Conservation (phyloP, 2,888 invertebrate genomes). For the Drosophila atroscutellata region DNA sequence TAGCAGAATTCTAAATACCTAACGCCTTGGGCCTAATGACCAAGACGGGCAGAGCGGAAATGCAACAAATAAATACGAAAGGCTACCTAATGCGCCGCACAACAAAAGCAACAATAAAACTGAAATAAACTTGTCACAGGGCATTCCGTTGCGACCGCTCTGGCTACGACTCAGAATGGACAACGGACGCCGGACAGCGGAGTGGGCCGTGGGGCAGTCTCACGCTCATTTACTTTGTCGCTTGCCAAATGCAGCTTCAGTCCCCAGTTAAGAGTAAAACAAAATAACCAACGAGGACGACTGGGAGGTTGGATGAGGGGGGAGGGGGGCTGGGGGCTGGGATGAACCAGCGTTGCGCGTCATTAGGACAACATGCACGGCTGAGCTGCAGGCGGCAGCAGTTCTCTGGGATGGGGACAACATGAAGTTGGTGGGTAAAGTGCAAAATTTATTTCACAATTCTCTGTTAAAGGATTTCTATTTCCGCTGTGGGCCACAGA, state of each 20-base stretch:
- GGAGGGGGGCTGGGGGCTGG: slow-evolving; percentile 7
- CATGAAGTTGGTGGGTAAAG: slow-evolving; percentile 63
- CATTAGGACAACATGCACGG: slow-evolving; percentile 73
- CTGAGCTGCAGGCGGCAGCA: slow-evolving; percentile 45
- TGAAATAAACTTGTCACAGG: slow-evolving; percentile 74
- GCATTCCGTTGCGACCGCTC: slow-evolving; percentile 17
- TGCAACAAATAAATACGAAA: slow-evolving; percentile 72
- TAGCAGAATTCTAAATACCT: slow-evolving; percentile 45
- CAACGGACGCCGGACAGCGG: slow-evolving; percentile 9
- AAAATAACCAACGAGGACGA: slow-evolving; percentile 38
- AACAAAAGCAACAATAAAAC: slow-evolving; percentile 36
- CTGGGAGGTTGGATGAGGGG: background rate
- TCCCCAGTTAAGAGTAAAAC: slow-evolving; percentile 38
- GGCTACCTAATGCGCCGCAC: slow-evolving; percentile 58
- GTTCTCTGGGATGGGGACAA: slow-evolving; percentile 40
- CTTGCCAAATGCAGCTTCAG: slow-evolving; percentile 51
- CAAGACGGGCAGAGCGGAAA: slow-evolving; percentile 59
- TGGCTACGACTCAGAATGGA: slow-evolving; percentile 10
- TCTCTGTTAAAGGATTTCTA: slow-evolving; percentile 75
- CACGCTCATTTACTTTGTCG: slow-evolving; percentile 66
- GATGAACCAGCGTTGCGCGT: slow-evolving; percentile 65
- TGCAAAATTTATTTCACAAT: slow-evolving; percentile 77
- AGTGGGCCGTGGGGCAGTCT: slow-evolving; percentile 36
- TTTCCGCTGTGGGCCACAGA: slow-evolving; percentile 69
- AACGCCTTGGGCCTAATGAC: slow-evolving; percentile 66